A percentile compares a stretch with the other conserved stretches of the same genome.
phyloP scores from a whole-genome alignment of 92 coral and sea anemone species.

The Porites lobata region DNA sequence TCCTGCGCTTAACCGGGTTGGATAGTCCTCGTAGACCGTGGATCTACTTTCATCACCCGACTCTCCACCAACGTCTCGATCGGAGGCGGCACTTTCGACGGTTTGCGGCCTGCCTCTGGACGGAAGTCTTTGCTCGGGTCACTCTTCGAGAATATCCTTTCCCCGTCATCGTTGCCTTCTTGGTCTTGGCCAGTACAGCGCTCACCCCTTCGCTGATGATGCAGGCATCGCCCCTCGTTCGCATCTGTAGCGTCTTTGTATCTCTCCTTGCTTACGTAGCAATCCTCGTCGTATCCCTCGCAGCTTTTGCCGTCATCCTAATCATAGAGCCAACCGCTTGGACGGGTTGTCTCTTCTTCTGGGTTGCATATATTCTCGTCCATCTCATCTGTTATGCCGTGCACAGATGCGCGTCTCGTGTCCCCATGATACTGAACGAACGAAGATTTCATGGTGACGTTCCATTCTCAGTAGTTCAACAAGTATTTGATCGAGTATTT shows the following conservation, averaged over 20 bases:
- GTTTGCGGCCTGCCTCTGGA: conserved; percentile 3
- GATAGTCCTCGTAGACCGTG: background rate
- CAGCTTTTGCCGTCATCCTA: background rate
- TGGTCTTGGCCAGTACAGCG: background rate
- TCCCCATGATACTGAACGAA: background rate
- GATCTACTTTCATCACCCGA: background rate
- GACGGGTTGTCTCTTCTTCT: background rate
- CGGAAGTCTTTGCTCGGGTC: background rate
- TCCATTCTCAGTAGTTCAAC: background rate
- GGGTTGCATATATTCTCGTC: background rate
- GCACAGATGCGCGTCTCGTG: background rate
- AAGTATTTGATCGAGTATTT: background rate
- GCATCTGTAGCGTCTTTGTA: background rate
- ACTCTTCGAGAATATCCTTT: background rate
- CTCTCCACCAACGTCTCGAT: background rate
- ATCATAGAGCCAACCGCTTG: background rate
- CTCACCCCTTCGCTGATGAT: background rate
- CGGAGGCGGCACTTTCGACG: background rate
- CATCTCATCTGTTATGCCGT: background rate
- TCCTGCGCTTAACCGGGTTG: background rate
- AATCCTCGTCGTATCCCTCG: background rate
- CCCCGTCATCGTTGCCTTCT: background rate
- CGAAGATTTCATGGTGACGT: background rate
- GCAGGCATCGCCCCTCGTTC: background rate
- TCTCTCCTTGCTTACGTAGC: background rate